Evolutionary conservation across 2,113 vertebrate species (phyloP), one percentile per base, ranked within the genome.

Genomic region (Accipiter cooperii): DNA sequence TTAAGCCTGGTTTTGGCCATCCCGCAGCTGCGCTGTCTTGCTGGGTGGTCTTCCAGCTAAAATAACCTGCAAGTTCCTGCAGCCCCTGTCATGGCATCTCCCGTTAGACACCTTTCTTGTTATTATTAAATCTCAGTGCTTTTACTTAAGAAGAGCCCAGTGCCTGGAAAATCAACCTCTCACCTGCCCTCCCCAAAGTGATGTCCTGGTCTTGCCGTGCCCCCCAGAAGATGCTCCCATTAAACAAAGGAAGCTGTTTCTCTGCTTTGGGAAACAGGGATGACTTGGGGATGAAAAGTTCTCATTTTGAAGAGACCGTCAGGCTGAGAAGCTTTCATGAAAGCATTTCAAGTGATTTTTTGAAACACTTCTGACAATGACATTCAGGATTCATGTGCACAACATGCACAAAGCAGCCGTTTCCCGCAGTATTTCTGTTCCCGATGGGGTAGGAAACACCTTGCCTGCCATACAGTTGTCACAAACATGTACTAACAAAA

Each of bases 291-390:
- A 89, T 69, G 60, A 94, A 78, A 84, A 85, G 38, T 90, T 94
- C 73, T 97, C 17, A 17, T 80, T 96, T 93, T 90, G 90, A 94
- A 95, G 84, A 94, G 84, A 66, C 88, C 85, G 65, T 91, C 86
- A 90, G 90, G 69, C 51, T 60, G 74, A 95, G 94, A 63, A 91
- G 71, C 91, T 96, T 96, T 95, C 90, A 38, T 73, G 89, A 93
- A 91, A 87, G 22, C 80, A 89, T 96, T 97, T 96, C 68, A 54
- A 47, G 70, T 74, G 52, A 10, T 82, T 51, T 92, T 94, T 58
- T n/a, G 70, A 80, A 86, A 81, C 55, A n/a, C 57, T 66, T 88
- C 68, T 24, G 81, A 90, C 54, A 74, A 3, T 26, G 76, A 55
- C 52, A 8, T 87, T 92, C 71, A 54, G 51, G 70, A 84, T 71